phyloP scores from a whole-genome alignment of 2,797 vertebrate species.

The Neomorphus geoffroyi region DNA sequence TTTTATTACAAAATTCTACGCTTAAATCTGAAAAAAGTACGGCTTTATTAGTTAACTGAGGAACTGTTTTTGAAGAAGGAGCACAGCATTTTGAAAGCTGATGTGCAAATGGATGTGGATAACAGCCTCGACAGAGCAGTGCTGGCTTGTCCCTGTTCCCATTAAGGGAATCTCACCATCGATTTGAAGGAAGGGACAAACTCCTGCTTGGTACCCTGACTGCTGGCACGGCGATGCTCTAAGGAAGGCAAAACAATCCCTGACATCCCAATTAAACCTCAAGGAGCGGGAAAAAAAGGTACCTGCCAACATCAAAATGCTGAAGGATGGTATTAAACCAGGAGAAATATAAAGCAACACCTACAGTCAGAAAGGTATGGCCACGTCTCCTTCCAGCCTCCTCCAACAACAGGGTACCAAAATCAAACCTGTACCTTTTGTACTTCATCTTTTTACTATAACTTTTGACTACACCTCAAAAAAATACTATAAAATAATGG shows the following conservation, averaged over 20 bases:
- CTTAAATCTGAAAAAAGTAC: neutral
- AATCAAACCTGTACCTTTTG: too few relatives aligned
- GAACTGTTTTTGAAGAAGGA: neutral
- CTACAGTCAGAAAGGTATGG: neutral
- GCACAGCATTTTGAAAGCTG: neutral
- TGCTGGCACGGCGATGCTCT: neutral
- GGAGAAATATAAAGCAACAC: neutral
- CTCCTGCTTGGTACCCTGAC: fast-evolving
- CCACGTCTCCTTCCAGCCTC: neutral
- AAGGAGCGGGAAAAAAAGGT: neutral
- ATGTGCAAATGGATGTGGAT: neutral
- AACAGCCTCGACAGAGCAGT: neutral
- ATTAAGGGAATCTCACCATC: neutral
- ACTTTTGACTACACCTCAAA: neutral
- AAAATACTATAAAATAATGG: neutral
- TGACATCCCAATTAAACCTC: neutral
- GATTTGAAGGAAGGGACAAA: neutral
- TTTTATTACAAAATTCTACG: neutral
- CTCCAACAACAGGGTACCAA: neutral
- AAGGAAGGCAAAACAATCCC: neutral
- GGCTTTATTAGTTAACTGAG: neutral
- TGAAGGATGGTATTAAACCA: neutral
- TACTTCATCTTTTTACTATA: neutral
- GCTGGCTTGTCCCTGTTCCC: neutral
- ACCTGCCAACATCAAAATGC: neutral